Conservation (phyloP, 2,888 invertebrate genomes). For the Rotaria socialis region DNA sequence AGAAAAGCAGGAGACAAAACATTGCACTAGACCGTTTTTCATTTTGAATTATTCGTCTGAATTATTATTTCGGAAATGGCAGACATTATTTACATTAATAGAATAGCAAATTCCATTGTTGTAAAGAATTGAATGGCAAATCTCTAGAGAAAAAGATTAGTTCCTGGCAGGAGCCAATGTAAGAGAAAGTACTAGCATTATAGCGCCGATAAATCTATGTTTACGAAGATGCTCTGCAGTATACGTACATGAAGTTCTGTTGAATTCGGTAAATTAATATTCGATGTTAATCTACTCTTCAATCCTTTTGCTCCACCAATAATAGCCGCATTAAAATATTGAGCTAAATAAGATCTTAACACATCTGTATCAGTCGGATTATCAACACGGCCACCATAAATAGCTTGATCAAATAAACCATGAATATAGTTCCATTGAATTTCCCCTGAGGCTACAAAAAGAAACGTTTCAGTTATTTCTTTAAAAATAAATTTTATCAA, state of each 20-base stretch:
- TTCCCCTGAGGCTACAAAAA: slow-evolving; percentile 50
- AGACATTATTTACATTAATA: too few relatives aligned
- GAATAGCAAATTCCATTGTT: too few relatives aligned
- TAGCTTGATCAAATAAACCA: slow-evolving; percentile 72
- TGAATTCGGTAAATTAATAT: slow-evolving; percentile 63
- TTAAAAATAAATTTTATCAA: not conserved
- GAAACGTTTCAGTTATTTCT: slow-evolving; percentile 26
- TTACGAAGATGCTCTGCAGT: not conserved
- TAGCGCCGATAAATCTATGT: too few relatives aligned
- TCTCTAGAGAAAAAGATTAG: too few relatives aligned
- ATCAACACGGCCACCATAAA: slow-evolving; percentile 81
- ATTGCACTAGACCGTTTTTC: too few relatives aligned
- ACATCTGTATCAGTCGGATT: slow-evolving; percentile 71
- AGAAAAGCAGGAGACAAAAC: too few relatives aligned
- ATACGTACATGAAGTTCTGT: slow-evolving; percentile 62
- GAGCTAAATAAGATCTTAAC: slow-evolving; percentile 67
- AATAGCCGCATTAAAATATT: slow-evolving; percentile 57
- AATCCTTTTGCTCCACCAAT: slow-evolving; percentile 58
- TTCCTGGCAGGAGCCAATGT: too few relatives aligned
- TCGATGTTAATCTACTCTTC: slow-evolving; percentile 65
- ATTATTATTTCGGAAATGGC: too few relatives aligned
- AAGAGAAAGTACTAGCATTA: too few relatives aligned
- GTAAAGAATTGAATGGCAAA: too few relatives aligned
- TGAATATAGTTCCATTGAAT: slow-evolving; percentile 72
- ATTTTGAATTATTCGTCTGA: too few relatives aligned